These are phyloP conservation scores for Caenorhabditis panamensis DNA, from an alignment of 2,888 invertebrate species.

Conservation along the genomic window DNA sequence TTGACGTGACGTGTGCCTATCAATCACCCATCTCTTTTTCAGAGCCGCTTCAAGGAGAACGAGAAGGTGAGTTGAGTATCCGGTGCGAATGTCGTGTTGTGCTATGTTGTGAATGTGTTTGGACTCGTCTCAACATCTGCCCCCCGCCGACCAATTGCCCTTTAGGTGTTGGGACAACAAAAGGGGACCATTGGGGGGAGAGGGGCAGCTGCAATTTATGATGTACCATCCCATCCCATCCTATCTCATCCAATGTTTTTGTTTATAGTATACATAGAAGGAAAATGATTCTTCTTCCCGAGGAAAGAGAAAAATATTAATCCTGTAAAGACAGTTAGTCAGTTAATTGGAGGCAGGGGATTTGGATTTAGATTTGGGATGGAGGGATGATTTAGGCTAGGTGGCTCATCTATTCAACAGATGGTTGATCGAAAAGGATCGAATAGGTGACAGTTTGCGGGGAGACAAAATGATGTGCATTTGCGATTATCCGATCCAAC, in stretches of 20 bases:
- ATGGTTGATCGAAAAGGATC: slow-evolving; percentile 63
- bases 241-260: slow-evolving; percentile 52
- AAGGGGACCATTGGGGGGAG: slow-evolving; percentile 17
- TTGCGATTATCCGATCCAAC: slow-evolving; percentile 59
- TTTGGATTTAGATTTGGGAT: slow-evolving; percentile 8
- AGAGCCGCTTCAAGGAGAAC: slow-evolving; percentile 50
- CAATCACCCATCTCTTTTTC: slow-evolving; percentile 49
- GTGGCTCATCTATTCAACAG: slow-evolving; percentile 41
- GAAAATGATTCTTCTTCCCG: slow-evolving; percentile 3
- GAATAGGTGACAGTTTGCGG: slow-evolving; percentile 53
- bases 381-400: slow-evolving; percentile 8
- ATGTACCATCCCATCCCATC: slow-evolving; percentile 26
- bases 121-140: slow-evolving; percentile 43
- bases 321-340: slow-evolving; percentile 29
- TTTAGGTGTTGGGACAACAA: slow-evolving; percentile 57
- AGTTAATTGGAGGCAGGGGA: slow-evolving; percentile 39
- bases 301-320: slow-evolving; percentile 45
- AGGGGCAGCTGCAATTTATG: slow-evolving; percentile 60
- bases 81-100: slow-evolving; percentile 9
- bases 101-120: slow-evolving; percentile 40
- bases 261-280: slow-evolving; percentile 40
- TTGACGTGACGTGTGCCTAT: slow-evolving; percentile 46
- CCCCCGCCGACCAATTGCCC: slow-evolving; percentile 27
- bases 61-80: slow-evolving; percentile 62
- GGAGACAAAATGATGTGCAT: slow-evolving; percentile 62